Evolutionary conservation across 2,797 vertebrate genomes (phyloP).

Genomic region (Sebastes baramenuke): DNA sequence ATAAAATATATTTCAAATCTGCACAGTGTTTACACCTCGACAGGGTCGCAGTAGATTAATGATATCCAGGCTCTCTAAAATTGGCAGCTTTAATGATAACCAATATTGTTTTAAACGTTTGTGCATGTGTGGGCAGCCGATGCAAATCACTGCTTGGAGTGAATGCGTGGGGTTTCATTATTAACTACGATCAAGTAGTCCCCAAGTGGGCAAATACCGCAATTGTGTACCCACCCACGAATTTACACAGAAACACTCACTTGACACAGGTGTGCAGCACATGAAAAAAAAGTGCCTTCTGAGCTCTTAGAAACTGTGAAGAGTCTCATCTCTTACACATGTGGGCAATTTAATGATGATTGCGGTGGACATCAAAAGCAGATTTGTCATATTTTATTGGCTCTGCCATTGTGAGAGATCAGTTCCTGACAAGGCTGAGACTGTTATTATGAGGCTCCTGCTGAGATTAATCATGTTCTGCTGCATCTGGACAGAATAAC

Average conservation of each 20-base stretch:
- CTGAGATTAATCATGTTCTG: constrained; percentile 20
- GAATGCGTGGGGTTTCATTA: constrained; percentile 32
- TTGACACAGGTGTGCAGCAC: constrained; percentile 11
- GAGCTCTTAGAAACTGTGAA: constrained; percentile 1
- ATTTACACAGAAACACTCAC: not conserved
- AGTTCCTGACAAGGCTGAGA: constrained; percentile 30
- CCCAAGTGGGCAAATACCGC: constrained; percentile 11
- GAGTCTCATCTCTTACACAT: not conserved
- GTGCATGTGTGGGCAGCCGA: constrained; percentile 34
- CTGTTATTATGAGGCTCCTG: constrained; percentile 21
- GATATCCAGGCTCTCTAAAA: not conserved
- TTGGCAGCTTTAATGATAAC: constrained; percentile 31
- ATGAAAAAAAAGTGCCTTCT: not conserved
- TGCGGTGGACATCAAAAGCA: constrained; percentile 38
- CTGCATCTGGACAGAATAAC: constrained; percentile 1
- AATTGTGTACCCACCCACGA: not conserved
- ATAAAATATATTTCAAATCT: constrained; percentile 17
- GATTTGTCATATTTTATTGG: constrained; percentile 43
- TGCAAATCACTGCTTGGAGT: constrained; percentile 31
- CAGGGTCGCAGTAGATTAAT: not conserved
- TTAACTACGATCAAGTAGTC: constrained; percentile 35
- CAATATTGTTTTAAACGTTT: constrained; percentile 31
- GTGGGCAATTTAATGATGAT: constrained; percentile 23
- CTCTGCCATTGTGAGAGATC: constrained; percentile 20
- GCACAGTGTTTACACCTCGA: not conserved